These are phyloP conservation scores for Rhopalosiphum padi DNA, from an alignment of 1,140 invertebrate species.

Conservation along the genomic window DNA sequence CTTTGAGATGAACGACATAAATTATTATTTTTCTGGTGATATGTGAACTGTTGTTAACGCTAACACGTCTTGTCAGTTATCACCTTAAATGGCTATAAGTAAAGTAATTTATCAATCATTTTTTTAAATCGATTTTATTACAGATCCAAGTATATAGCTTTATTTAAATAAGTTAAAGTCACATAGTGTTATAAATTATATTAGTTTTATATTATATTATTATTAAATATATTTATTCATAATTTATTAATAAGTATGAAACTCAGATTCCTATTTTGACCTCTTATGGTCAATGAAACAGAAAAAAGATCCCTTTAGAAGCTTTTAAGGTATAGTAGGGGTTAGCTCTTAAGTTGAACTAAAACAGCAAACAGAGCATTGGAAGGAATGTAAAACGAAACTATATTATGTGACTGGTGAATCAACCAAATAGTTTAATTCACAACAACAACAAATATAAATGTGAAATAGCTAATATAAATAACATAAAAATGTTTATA, in stretches of 20 bases:
- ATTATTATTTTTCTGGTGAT: not conserved
- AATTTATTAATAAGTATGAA: not conserved
- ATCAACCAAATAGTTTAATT: no score
- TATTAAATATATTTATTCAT: not conserved
- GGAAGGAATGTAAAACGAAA: not conserved
- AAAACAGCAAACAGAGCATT: not conserved
- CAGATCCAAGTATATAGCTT: not conserved
- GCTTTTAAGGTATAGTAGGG: not conserved
- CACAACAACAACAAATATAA: not conserved
- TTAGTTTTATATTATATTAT: not conserved
- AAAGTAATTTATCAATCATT: no score
- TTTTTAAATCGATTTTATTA: no score
- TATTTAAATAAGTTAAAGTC: not conserved
- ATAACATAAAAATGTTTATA: not conserved
- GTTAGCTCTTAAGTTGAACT: not conserved
- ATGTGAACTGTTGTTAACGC: not conserved
- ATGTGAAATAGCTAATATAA: not conserved
- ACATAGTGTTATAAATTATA: not conserved
- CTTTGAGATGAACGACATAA: not conserved
- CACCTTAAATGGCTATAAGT: no score
- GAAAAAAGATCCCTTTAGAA: not conserved
- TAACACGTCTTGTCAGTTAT: not conserved
- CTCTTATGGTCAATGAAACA: not conserved
- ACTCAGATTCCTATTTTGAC: not conserved
- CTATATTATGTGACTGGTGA: no score